Evolutionary conservation across 2,113 vertebrate species (phyloP).

Genomic region (Alethe diademata): DNA sequence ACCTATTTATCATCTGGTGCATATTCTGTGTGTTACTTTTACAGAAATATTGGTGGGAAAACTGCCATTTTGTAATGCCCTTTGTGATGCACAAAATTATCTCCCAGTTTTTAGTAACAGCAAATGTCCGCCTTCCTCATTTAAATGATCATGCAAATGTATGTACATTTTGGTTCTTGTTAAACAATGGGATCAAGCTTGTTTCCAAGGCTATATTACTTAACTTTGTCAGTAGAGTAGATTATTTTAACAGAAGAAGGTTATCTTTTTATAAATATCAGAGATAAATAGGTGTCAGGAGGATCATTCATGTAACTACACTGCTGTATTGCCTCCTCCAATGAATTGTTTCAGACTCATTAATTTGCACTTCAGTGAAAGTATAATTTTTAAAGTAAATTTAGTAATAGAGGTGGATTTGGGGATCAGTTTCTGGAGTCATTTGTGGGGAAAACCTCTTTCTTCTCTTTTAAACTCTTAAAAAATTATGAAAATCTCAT

Average conservation of each 20-base stretch:
- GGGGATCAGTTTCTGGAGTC: not conserved
- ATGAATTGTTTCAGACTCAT: not conserved
- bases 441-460: not conserved
- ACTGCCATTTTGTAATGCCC: not conserved
- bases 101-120: not conserved
- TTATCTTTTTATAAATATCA: not conserved
- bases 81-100: not conserved
- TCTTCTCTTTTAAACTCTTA: not conserved
- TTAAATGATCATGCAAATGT: not conserved
- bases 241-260: not conserved
- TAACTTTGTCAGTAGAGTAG: not conserved
- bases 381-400: not conserved
- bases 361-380: not conserved
- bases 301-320: not conserved
- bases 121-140: not conserved
- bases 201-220: accelerated
- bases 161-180: not conserved
- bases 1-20: accelerated
- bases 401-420: not conserved
- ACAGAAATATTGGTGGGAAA: not conserved
- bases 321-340: not conserved
- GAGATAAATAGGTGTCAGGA: not conserved
- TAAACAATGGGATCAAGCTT: not conserved
- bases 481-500: not conserved
- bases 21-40: accelerated